phyloP scores from a whole-genome alignment of 2,888 invertebrate genomes.

The Ochropleura plecta region DNA sequence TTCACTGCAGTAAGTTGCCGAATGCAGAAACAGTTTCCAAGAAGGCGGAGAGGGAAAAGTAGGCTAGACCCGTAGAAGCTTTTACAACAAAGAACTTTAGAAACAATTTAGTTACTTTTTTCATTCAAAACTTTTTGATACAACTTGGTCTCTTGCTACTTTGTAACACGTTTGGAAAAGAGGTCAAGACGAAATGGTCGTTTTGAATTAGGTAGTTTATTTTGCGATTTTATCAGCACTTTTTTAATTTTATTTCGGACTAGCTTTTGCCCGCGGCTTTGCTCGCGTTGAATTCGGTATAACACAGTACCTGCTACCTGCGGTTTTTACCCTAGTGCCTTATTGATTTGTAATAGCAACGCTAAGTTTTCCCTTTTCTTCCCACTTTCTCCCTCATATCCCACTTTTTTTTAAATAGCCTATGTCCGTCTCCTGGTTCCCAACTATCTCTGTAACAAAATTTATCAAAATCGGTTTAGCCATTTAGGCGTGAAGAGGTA shows the following conservation, averaged over 20 bases:
- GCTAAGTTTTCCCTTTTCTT: too few relatives aligned
- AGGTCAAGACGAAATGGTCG: constrained; percentile 31
- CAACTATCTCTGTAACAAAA: too few relatives aligned
- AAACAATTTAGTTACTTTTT: constrained; percentile 59
- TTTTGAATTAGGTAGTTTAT: constrained; percentile 16
- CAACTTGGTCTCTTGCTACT: constrained; percentile 30
- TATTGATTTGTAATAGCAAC: too few relatives aligned
- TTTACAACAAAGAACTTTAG: constrained; percentile 46
- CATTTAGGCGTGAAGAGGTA: too few relatives aligned
- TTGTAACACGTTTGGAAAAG: neutral
- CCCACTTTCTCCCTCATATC: too few relatives aligned
- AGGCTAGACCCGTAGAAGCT: constrained; percentile 56
- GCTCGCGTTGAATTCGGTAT: too few relatives aligned
- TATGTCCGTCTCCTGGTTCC: too few relatives aligned
- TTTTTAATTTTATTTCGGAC: constrained; percentile 12
- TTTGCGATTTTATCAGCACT: constrained; percentile 15
- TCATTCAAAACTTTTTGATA: constrained; percentile 46
- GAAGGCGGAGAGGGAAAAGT: constrained; percentile 32
- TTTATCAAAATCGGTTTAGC: too few relatives aligned
- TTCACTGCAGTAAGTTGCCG: constrained; percentile 37
- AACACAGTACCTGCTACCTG: too few relatives aligned
- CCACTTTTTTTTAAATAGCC: too few relatives aligned
- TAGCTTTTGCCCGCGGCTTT: too few relatives aligned
- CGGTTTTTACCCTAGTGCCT: too few relatives aligned
- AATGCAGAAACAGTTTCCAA: constrained; percentile 44